Percentiles rank a stretch among this genome's conserved stretches.
phyloP scores from a whole-genome alignment of 2,888 invertebrate genomes.

The Pseudoips prasinana region DNA sequence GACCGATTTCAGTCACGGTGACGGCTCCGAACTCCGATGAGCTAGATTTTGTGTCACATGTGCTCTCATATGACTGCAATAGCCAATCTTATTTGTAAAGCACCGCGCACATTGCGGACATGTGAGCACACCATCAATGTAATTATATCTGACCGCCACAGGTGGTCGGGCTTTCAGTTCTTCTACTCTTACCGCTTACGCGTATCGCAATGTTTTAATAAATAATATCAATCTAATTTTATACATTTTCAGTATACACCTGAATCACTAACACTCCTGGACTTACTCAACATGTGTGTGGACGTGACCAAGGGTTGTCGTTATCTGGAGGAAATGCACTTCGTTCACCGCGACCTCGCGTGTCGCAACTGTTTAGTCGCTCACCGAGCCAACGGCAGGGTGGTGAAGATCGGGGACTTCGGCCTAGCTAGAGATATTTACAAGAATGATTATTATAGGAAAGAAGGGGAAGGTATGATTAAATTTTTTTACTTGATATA shows the following conservation, averaged over 20 bases:
- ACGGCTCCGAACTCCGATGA: no score
- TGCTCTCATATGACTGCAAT: no score
- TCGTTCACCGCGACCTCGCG: constrained; percentile 98
- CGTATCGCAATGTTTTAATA: no score
- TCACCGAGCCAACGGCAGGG: constrained; percentile 84
- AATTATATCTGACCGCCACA: no score
- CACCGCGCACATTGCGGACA: no score
- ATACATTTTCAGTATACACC: constrained; percentile 77
- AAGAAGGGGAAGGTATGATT: constrained; percentile 89
- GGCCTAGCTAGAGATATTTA: constrained; percentile 98
- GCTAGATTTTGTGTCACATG: no score
- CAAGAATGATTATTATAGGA: constrained; percentile 98
- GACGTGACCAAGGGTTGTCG: constrained; percentile 98
- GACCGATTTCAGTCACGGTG: no score
- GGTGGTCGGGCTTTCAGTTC: no score
- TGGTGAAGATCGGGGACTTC: constrained; percentile 98
- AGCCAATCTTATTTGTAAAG: no score
- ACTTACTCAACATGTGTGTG: constrained; percentile 95
- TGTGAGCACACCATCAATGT: no score
- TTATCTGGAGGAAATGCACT: constrained; percentile 98
- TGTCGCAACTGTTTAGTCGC: constrained; percentile 97
- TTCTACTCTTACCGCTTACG: no score
- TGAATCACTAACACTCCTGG: constrained; percentile 88
- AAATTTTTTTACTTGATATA: background rate
- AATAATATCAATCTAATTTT: no score